phyloP scores from a whole-genome alignment of 2,797 vertebrate species.

The Gallinago stenura region DNA sequence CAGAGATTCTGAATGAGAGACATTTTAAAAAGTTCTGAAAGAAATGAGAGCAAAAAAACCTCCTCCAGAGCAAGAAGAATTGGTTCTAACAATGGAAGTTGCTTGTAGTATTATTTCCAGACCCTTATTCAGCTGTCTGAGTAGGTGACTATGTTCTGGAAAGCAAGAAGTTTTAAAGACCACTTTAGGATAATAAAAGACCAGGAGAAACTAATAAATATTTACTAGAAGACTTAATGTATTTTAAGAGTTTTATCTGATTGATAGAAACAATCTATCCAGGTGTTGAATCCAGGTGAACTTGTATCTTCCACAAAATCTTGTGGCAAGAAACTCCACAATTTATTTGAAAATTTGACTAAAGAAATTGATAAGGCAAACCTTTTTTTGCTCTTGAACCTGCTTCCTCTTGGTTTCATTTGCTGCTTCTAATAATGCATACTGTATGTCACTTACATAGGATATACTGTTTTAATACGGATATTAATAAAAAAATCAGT shows the following conservation, averaged over 20 bases:
- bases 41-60: constrained; percentile 89
- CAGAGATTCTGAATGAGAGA: constrained; percentile 90
- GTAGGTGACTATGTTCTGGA: constrained; percentile 89
- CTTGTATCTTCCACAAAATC: not conserved
- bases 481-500: not conserved
- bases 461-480: not conserved
- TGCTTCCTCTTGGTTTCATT: not conserved
- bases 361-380: not conserved
- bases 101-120: constrained; percentile 87
- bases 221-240: constrained; percentile 29
- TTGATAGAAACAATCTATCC: not conserved
- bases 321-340: not conserved
- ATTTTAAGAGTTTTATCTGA: not conserved
- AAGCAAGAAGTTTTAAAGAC: constrained; percentile 90
- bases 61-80: constrained; percentile 86
- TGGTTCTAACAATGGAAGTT: constrained; percentile 90
- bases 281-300: not conserved
- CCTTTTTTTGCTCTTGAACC: not conserved
- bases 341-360: not conserved
- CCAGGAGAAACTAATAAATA: constrained; percentile 92
- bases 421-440: not conserved
- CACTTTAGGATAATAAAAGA: constrained; percentile 91
- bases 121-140: constrained; percentile 86
- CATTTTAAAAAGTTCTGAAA: constrained; percentile 91
- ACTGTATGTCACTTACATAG: not conserved